phyloP scores from a whole-genome alignment of 2,888 invertebrate genomes.

The Serripes groenlandicus region DNA sequence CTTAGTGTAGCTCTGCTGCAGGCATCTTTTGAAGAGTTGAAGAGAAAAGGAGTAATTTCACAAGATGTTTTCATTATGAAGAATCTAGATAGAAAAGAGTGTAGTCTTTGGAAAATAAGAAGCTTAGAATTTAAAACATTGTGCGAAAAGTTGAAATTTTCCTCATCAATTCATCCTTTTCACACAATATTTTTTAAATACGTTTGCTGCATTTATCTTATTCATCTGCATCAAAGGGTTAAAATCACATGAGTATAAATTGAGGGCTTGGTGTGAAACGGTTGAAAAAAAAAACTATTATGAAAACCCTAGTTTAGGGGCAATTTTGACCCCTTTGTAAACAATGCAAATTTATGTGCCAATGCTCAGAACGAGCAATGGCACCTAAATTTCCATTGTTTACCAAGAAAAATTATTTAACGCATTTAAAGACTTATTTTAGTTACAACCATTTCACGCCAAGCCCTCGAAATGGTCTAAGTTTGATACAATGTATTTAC shows the following conservation, averaged over 20 bases:
- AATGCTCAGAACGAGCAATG: background rate
- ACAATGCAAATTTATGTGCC: background rate
- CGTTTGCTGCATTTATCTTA: background rate
- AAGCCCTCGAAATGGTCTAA: too few relatives aligned
- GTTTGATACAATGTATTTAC: too few relatives aligned
- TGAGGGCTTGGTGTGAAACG: too few relatives aligned
- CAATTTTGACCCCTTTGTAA: too few relatives aligned
- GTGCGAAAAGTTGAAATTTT: background rate
- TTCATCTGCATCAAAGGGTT: background rate
- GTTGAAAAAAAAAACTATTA: too few relatives aligned
- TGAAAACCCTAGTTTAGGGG: too few relatives aligned
- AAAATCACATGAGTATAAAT: background rate
- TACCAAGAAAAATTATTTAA: too few relatives aligned
- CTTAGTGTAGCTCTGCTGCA: too few relatives aligned
- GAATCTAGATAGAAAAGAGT: background rate
- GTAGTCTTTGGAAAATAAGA: background rate
- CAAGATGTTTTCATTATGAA: background rate
- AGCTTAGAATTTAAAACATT: background rate
- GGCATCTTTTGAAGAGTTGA: background rate
- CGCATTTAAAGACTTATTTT: too few relatives aligned
- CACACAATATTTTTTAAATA: background rate
- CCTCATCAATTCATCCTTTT: background rate
- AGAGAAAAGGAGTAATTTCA: background rate
- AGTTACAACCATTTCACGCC: too few relatives aligned
- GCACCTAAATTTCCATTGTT: too few relatives aligned